Percentiles rank a stretch among this genome's conserved stretches.
Conservation (phyloP, 2,797 vertebrate genomes). For the Anguilla pacifica region DNA sequence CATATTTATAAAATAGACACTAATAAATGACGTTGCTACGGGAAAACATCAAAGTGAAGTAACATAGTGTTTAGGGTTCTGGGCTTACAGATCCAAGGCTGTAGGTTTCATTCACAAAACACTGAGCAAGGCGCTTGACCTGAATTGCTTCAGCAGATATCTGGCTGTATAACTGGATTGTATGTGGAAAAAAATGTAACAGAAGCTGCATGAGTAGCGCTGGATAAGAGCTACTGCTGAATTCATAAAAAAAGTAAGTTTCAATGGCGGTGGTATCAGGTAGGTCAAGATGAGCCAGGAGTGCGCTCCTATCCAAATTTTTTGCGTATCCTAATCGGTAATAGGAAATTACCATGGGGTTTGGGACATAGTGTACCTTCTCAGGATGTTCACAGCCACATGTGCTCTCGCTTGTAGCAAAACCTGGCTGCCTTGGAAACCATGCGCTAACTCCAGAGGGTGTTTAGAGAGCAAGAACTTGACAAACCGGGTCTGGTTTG, state of each 20-base stretch:
- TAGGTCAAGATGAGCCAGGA: neutral
- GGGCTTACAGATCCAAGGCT: neutral
- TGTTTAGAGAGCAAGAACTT: neutral
- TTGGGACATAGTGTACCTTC: neutral
- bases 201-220: neutral
- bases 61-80: neutral
- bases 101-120: neutral
- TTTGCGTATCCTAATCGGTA: neutral
- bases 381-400: neutral
- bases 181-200: neutral
- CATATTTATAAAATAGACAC: neutral
- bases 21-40: neutral
- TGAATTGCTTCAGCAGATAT: neutral
- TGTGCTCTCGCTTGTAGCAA: neutral
- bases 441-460: neutral
- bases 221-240: neutral
- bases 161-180: neutral
- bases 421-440: neutral
- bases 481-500: neutral
- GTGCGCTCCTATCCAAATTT: neutral
- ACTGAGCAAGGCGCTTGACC: neutral
- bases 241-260: neutral
- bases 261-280: neutral
- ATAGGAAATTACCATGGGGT: neutral
- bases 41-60: too few species aligned